Conservation (phyloP, 2,113 vertebrate species). For the Hemiscyllium ocellatum region DNA sequence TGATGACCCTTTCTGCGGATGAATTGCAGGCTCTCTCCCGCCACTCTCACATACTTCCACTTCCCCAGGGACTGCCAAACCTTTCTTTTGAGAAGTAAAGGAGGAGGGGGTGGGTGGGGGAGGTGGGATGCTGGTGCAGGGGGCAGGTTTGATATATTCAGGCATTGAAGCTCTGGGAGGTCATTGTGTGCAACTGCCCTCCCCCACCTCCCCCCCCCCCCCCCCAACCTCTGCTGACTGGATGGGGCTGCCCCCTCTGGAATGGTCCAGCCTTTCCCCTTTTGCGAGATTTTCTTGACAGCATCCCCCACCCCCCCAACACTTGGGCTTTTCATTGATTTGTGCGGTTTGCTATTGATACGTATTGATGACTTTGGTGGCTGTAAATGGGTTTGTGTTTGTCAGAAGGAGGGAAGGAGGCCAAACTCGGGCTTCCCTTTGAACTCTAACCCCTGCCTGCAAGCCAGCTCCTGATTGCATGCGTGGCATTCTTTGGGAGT, state of each 20-base stretch:
- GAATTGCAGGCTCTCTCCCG: neutral
- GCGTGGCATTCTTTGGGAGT: conserved; percentile 35
- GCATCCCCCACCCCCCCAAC: neutral
- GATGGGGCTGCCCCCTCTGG: neutral
- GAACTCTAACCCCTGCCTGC: conserved; percentile 30
- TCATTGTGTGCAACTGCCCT: neutral
- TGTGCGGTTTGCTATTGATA: conserved; percentile 22
- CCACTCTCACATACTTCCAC: neutral
- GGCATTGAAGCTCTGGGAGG: neutral
- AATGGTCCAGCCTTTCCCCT: neutral
- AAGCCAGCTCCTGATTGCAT: conserved; percentile 31
- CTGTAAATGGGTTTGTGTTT: conserved; percentile 30
- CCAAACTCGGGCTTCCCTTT: conserved; percentile 1
- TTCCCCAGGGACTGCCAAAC: neutral
- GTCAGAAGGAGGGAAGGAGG: conserved; percentile 11
- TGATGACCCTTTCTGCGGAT: neutral
- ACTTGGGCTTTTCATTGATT: neutral
- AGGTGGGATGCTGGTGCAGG: too few relatives aligned
- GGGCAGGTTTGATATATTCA: neutral
- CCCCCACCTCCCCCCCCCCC: neutral
- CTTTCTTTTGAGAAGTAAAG: neutral
- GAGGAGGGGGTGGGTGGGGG: neutral
- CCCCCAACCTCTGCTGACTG: neutral
- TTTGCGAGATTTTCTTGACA: too few relatives aligned
- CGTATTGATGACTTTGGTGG: conserved; percentile 36